phyloP scores from a whole-genome alignment of 2,113 vertebrate genomes.

The Aphelocoma coerulescens region DNA sequence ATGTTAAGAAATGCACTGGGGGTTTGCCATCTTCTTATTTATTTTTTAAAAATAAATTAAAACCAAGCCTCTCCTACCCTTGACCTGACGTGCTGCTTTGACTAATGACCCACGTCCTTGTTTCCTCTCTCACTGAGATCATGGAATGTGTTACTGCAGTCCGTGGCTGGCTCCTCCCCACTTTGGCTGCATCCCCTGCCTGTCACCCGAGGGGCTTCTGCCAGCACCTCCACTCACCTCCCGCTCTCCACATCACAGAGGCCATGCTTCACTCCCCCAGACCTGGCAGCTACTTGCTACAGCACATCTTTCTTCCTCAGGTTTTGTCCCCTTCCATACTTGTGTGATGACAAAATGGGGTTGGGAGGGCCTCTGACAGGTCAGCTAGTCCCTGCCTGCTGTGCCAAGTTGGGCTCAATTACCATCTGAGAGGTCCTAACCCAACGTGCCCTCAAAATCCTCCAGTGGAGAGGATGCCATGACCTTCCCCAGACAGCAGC shows the following conservation, averaged over 20 bases:
- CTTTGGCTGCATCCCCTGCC: background rate
- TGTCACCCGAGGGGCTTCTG: background rate
- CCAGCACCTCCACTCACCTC: background rate
- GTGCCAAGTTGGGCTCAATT: background rate
- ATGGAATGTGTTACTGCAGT: background rate
- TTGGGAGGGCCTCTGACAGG: background rate
- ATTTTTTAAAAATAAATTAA: background rate
- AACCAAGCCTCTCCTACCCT: background rate
- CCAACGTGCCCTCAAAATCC: background rate
- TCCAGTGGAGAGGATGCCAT: background rate
- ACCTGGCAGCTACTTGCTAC: background rate
- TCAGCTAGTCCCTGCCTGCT: background rate
- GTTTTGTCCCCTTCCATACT: background rate
- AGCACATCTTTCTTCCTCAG: background rate
- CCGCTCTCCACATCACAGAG: background rate
- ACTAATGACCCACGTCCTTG: background rate
- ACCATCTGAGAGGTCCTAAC: background rate
- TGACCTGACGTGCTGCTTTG: constrained; percentile 20
- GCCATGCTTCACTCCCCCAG: background rate
- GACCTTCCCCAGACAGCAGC: background rate
- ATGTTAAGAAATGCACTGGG: background rate
- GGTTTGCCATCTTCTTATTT: background rate
- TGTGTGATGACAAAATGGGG: background rate
- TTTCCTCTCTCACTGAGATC: background rate
- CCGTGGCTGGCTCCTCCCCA: background rate